Percentiles rank a stretch among this genome's conserved stretches.
Evolutionary conservation across 2,113 vertebrate species (phyloP).

Genomic region (Desmodus rotundus): DNA sequence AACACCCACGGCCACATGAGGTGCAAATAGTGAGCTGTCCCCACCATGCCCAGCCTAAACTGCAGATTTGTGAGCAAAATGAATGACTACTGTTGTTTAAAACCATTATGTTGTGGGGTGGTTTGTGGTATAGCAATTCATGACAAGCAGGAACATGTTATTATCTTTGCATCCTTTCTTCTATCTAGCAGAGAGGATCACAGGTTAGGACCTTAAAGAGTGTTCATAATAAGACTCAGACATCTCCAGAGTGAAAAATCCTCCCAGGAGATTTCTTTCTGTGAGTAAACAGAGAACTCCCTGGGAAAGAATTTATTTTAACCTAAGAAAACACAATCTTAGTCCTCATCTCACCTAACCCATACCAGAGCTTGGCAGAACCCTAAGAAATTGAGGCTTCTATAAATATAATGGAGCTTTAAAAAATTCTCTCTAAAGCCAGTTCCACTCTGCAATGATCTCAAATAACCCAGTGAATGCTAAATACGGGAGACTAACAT

Average conservation of each 20-base stretch:
- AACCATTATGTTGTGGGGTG: background rate
- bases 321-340: background rate
- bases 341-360: background rate
- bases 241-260: background rate
- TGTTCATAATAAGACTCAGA: background rate
- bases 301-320: conserved; percentile 1
- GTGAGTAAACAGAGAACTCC: background rate
- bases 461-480: background rate
- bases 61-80: background rate
- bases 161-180: background rate
- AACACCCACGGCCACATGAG: rapidly evolving
- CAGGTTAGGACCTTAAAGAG: background rate
- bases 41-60: background rate
- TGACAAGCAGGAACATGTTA: background rate
- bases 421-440: background rate
- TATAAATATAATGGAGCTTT: background rate
- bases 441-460: background rate
- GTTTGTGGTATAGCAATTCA: background rate
- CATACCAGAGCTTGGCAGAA: background rate
- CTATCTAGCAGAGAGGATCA: background rate
- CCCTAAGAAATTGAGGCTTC: background rate
- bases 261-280: background rate
- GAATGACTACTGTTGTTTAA: background rate
- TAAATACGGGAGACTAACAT: background rate
- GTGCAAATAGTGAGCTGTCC: too few relatives aligned